Conservation (phyloP, 2,113 vertebrate species). For the Phalacrocorax brasilianus region DNA sequence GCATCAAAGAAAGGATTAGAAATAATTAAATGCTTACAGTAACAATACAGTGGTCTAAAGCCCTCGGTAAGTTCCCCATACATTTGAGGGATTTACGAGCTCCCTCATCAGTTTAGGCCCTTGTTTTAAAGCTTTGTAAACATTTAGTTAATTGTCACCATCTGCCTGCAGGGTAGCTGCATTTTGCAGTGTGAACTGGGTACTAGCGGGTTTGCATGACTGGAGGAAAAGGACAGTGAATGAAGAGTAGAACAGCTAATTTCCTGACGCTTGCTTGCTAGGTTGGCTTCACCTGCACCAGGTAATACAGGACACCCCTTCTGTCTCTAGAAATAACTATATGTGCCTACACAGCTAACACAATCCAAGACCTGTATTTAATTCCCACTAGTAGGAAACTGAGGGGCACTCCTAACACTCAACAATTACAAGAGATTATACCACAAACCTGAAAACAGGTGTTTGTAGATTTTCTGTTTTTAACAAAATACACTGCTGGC, state of each 20-base stretch:
- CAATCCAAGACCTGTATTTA: background rate
- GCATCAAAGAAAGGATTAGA: background rate
- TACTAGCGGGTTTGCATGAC: background rate
- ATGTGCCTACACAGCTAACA: background rate
- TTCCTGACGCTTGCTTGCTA: background rate
- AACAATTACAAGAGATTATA: background rate
- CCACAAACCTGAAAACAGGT: background rate
- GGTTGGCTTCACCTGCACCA: background rate
- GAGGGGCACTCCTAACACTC: background rate
- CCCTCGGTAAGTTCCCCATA: background rate
- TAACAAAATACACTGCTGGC: background rate
- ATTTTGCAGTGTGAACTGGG: background rate
- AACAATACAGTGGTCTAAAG: background rate
- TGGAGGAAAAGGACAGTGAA: background rate
- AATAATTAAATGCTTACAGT: background rate
- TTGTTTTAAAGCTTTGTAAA: background rate
- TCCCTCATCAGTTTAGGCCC: background rate
- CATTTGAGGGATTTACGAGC: background rate
- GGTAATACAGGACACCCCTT: background rate
- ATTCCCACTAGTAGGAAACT: background rate
- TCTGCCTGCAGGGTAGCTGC: background rate
- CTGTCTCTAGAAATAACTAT: background rate
- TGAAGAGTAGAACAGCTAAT: background rate
- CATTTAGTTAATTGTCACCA: background rate
- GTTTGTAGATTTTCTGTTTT: background rate